Percentiles rank a stretch among this genome's conserved stretches.
Evolutionary conservation across 1,140 invertebrate species (phyloP).

Genomic region (Dendroctonus ponderosae): DNA sequence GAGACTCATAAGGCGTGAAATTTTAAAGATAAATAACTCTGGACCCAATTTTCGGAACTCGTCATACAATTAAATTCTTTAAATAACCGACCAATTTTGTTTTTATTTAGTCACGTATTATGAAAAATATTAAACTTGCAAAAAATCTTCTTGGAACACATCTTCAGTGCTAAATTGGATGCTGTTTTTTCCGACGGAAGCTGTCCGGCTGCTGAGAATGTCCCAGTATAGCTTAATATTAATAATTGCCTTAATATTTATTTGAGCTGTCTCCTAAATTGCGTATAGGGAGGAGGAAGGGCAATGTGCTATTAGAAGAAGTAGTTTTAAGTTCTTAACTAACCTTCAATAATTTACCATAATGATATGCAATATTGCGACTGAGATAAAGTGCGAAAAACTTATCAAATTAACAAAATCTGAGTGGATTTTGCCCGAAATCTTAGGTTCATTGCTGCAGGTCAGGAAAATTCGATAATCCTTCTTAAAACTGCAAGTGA

Average conservation of each 20-base stretch:
- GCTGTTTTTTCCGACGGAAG: conserved; percentile 11
- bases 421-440: neutral
- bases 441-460: conserved; percentile 7
- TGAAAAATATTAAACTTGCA: conserved; percentile 11
- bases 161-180: neutral
- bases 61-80: conserved; percentile 6
- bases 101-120: conserved; percentile 23
- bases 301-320: no score
- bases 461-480: conserved; percentile 9
- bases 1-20: conserved; percentile 20
- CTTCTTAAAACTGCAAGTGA: neutral
- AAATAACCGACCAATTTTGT: neutral
- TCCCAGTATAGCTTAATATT: no score
- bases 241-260: no score
- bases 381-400: no score
- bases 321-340: no score
- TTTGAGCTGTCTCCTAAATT: no score
- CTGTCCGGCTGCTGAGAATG: neutral
- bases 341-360: no score
- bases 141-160: conserved; percentile 10
- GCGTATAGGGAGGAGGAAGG: no score
- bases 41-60: conserved; percentile 1
- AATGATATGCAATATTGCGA: neutral
- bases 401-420: no score
- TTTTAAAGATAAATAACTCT: conserved; percentile 21